phyloP scores from a whole-genome alignment of 2,888 invertebrate genomes.

The Fragum sueziense region DNA sequence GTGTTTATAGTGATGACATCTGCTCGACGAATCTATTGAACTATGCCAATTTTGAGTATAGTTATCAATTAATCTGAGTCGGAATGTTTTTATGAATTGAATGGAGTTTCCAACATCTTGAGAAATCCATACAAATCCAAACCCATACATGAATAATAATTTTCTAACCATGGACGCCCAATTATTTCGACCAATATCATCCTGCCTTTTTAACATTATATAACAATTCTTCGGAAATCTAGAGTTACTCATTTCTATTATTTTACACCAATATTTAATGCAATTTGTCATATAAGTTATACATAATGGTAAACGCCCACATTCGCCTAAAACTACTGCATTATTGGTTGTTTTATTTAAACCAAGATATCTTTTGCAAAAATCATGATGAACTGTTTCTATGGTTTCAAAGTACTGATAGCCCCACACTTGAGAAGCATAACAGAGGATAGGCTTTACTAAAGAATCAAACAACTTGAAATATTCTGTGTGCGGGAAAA shows the following conservation, averaged over 20 bases:
- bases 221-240: constrained; percentile 33
- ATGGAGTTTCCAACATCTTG: constrained; percentile 21
- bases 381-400: constrained; percentile 2
- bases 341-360: background rate
- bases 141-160: constrained; percentile 22
- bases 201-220: constrained; percentile 13
- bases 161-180: constrained; percentile 24
- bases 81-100: constrained; percentile 2
- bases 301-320: background rate
- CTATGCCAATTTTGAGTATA: constrained; percentile 7
- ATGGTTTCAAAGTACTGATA: background rate
- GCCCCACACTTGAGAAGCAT: constrained; percentile 23
- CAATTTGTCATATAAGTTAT: background rate
- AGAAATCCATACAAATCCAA: constrained; percentile 28
- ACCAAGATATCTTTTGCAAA: constrained; percentile 2
- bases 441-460: constrained; percentile 6
- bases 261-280: constrained; percentile 1
- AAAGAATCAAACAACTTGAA: constrained; percentile 24
- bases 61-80: constrained; percentile 18
- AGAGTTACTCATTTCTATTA: background rate
- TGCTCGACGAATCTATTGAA: constrained; percentile 1
- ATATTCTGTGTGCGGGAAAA: background rate
- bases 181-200: constrained; percentile 19
- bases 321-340: background rate
- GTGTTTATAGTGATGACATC: constrained; percentile 23